Conservation (phyloP, 2,888 invertebrate species). For the Ormyrus rosae region DNA sequence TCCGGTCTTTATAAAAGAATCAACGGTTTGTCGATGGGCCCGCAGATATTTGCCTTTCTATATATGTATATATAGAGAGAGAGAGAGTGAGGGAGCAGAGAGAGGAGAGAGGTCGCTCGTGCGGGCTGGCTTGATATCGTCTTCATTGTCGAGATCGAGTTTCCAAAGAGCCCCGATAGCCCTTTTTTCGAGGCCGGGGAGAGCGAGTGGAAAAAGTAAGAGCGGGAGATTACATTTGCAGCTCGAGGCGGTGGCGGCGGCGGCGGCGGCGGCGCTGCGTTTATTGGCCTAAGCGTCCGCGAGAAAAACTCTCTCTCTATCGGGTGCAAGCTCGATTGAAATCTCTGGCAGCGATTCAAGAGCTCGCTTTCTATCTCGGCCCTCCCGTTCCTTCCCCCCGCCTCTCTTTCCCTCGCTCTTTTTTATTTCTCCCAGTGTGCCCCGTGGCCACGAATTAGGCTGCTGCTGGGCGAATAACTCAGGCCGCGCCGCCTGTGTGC, state of each 20-base stretch:
- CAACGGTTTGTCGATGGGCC: too few species aligned
- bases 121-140: constrained; percentile 12
- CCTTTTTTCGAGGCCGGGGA: constrained; percentile 11
- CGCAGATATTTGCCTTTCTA: too few species aligned
- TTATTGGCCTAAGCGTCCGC: constrained; percentile 63
- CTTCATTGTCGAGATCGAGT: constrained; percentile 29
- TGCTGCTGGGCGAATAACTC: constrained; percentile 39
- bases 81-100: too few species aligned
- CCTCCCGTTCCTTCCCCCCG: too few species aligned
- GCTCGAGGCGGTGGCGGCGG: constrained; percentile 30
- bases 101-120: background rate
- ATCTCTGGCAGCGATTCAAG: constrained; percentile 71
- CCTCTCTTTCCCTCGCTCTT: background rate
- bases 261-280: constrained; percentile 13
- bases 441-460: constrained; percentile 43
- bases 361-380: constrained; percentile 36
- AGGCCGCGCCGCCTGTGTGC: background rate
- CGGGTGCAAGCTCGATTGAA: constrained; percentile 67
- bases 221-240: constrained; percentile 47
- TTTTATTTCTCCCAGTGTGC: background rate
- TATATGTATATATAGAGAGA: too few species aligned
- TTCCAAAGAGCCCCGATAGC: constrained; percentile 38
- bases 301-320: constrained; percentile 61
- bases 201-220: background rate
- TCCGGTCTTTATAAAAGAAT: too few species aligned